These are phyloP conservation scores for Melieria picta DNA, from an alignment of 2,888 invertebrate species.

Conservation along the genomic window DNA sequence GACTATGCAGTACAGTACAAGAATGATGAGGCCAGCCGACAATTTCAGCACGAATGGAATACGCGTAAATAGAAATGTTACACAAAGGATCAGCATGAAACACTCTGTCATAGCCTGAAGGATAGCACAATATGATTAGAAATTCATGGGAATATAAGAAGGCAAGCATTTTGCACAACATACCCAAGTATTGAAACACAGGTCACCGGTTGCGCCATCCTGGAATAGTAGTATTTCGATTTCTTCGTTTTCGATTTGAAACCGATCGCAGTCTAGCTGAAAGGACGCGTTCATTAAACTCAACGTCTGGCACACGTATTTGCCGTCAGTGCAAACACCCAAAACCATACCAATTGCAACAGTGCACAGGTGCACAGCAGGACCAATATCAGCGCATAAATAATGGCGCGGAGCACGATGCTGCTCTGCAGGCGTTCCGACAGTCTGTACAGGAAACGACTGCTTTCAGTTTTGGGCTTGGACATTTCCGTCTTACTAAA, in stretches of 20 bases:
- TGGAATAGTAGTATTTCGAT: slow-evolving; percentile 10
- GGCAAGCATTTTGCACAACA: background rate
- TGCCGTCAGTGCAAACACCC: background rate
- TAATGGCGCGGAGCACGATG: slow-evolving; percentile 70
- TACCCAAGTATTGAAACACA: slow-evolving; percentile 65
- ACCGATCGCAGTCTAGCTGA: slow-evolving; percentile 50
- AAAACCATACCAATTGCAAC: slow-evolving; percentile 69
- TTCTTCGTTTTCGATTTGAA: slow-evolving; percentile 17
- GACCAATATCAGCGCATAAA: slow-evolving; percentile 76
- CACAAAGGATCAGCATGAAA: slow-evolving; percentile 69
- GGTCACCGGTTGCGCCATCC: slow-evolving; percentile 43
- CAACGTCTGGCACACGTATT: background rate
- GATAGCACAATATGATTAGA: background rate
- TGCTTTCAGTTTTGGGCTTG: slow-evolving; percentile 67
- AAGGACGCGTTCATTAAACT: slow-evolving; percentile 24
- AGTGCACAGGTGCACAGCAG: slow-evolving; percentile 74
- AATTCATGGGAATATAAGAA: background rate
- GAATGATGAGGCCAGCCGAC: slow-evolving; percentile 73
- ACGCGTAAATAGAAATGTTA: slow-evolving; percentile 85
- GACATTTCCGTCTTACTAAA: slow-evolving; percentile 51
- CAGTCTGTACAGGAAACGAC: slow-evolving; percentile 71
- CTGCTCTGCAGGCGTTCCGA: slow-evolving; percentile 74
- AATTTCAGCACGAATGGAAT: slow-evolving; percentile 87
- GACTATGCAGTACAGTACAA: slow-evolving; percentile 74
- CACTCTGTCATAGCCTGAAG: slow-evolving; percentile 68